Evolutionary conservation across 2,888 invertebrate genomes (phyloP).

Genomic region (Formica aserva): DNA sequence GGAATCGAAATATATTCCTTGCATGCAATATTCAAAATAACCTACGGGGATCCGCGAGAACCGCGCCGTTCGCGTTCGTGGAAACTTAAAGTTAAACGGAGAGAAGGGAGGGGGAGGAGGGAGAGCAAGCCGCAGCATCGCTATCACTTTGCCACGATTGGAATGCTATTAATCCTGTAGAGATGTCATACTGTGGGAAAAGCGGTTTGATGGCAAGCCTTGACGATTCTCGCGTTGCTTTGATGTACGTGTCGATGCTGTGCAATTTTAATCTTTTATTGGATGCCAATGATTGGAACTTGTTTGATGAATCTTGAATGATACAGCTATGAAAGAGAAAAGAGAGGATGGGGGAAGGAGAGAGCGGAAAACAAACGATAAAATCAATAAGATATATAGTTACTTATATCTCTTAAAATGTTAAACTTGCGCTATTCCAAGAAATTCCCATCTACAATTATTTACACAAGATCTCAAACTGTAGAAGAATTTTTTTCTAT

Average conservation of each 20-base stretch:
- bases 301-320: background rate
- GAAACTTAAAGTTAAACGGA: constrained; percentile 50
- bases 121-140: background rate
- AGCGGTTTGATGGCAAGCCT: background rate
- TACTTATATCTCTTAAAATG: too few species aligned
- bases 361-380: background rate
- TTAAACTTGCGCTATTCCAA: too few species aligned
- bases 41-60: constrained; percentile 63
- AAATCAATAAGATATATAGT: too few species aligned
- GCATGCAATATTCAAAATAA: constrained; percentile 80
- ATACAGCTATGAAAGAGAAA: background rate
- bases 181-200: constrained; percentile 31
- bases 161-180: constrained; percentile 31
- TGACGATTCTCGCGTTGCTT: background rate
- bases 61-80: constrained; percentile 52
- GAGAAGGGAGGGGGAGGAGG: background rate
- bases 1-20: constrained; percentile 72
- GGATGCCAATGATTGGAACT: background rate
- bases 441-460: too few species aligned
- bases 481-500: too few species aligned
- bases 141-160: constrained; percentile 34
- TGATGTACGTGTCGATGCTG: background rate
- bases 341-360: background rate
- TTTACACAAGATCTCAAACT: too few species aligned
- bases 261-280: background rate